Evolutionary conservation across 2,797 vertebrate genomes (phyloP), one percentile per base, ranked within the genome.

Genomic region (Acanthurus leucopareius): DNA sequence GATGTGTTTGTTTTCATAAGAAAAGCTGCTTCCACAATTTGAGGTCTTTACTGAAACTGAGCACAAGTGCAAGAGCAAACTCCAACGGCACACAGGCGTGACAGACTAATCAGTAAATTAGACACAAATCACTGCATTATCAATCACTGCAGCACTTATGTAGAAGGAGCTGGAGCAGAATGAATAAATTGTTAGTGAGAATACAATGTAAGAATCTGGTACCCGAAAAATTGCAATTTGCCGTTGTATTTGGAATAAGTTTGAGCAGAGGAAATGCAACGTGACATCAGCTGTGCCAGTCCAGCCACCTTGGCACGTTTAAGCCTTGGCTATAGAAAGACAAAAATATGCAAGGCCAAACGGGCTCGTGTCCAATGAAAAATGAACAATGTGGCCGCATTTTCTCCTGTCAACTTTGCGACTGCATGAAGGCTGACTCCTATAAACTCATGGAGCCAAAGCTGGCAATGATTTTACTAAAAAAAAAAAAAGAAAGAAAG

Each of bases 401-500:
- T 77, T 77, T 51, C 11, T 69, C 58, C 40, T 44, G 63, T 49
- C 57, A 78, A 22, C 45, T 66, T 74, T 77, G 56, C 51, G 73
- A 11, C 47, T 14, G 35, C 20, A 57, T 72, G 49, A 45, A 65
- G 57, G 20, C 32, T 59, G 51, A 85, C 35, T 14, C 17, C 17
- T 35, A 13, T 49, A 60, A 78, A 57, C 48, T 45, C 62, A 66
- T 47, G 20, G 17, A 77, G 22, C 8, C 19, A 13, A 35, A 49
- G n/a, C 51, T 47, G 52, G 13, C 5, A 14, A 28, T 62, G 62
- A 73, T 80, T 82, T 58, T n/a, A 66, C 62, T 35, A 7, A 35
- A 35, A 35, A 35, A 7, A 35, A 35, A 35, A 35, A 35, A 35
- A 35, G 7, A 35, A 32, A 25, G n/a, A n/a, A n/a, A n/a, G 28